Conservation (phyloP, 2,888 invertebrate species). For the Catonia carolina region DNA sequence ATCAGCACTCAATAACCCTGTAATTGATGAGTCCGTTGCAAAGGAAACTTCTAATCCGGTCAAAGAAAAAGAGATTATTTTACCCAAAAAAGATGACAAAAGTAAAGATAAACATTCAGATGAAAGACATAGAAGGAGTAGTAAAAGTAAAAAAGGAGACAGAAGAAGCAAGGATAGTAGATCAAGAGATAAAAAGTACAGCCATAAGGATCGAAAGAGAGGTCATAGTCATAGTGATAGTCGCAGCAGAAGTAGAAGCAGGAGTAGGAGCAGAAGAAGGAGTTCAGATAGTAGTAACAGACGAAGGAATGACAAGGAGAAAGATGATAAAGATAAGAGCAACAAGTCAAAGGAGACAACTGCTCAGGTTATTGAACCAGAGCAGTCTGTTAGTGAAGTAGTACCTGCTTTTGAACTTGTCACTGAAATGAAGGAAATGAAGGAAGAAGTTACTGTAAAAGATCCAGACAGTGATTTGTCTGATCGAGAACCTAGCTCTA, state of each 20-base stretch:
- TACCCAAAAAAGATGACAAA: slow-evolving; percentile 36
- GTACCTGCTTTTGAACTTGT: slow-evolving; percentile 17
- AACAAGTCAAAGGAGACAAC: neutral
- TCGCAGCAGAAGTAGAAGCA: slow-evolving; percentile 23
- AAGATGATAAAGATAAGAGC: slow-evolving; percentile 9
- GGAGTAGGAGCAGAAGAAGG: slow-evolving; percentile 22
- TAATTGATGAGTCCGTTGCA: slow-evolving; percentile 30
- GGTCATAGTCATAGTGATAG: slow-evolving; percentile 24
- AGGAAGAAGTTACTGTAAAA: slow-evolving; percentile 17
- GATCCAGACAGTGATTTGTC: slow-evolving; percentile 30
- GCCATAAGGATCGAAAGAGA: slow-evolving; percentile 26
- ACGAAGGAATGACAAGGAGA: slow-evolving; percentile 33
- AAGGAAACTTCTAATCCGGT: slow-evolving; percentile 29
- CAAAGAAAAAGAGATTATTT: slow-evolving; percentile 29
- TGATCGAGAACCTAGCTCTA: slow-evolving; percentile 75
- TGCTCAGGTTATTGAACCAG: slow-evolving; percentile 27
- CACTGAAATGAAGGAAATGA: slow-evolving; percentile 18
- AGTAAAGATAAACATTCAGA: slow-evolving; percentile 32
- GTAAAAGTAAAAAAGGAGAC: slow-evolving; percentile 33
- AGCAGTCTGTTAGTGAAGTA: slow-evolving; percentile 17
- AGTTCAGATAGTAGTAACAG: slow-evolving; percentile 31
- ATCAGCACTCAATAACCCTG: slow-evolving; percentile 52
- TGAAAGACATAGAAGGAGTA: slow-evolving; percentile 38
- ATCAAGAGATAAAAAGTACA: slow-evolving; percentile 28
- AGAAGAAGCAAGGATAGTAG: slow-evolving; percentile 36